Conservation (phyloP, 2,797 vertebrate species). For the Sebastes hubbsi region DNA sequence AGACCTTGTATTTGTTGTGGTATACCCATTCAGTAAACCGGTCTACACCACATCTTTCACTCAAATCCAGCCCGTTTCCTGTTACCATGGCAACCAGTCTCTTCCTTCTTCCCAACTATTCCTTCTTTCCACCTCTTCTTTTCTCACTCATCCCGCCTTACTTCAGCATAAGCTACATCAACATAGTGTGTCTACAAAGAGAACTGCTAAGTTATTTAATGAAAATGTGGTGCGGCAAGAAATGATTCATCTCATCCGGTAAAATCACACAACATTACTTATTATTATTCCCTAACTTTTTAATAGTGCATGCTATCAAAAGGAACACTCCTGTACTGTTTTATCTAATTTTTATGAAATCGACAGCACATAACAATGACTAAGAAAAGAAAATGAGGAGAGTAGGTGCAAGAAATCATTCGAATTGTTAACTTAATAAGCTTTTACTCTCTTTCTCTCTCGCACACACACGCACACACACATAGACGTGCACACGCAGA, state of each 20-base stretch:
- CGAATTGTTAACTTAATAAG: slow-evolving; percentile 28
- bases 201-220: slow-evolving; percentile 40
- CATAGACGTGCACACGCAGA: neutral
- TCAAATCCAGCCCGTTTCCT: slow-evolving; percentile 58
- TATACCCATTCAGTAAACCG: slow-evolving; percentile 41
- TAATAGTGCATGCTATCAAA: slow-evolving; percentile 30
- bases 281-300: slow-evolving; percentile 25
- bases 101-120: slow-evolving; percentile 55
- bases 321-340: slow-evolving; percentile 1
- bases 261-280: slow-evolving; percentile 22
- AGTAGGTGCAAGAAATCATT: slow-evolving; percentile 34
- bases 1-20: slow-evolving; percentile 31
- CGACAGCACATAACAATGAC: slow-evolving; percentile 6
- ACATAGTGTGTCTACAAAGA: slow-evolving; percentile 23
- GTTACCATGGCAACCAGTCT: slow-evolving; percentile 75
- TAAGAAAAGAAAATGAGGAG: slow-evolving; percentile 26
- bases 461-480: neutral
- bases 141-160: slow-evolving; percentile 46
- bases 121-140: slow-evolving; percentile 56
- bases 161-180: slow-evolving; percentile 38
- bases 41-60: slow-evolving; percentile 54
- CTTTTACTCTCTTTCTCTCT: slow-evolving; percentile 28
- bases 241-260: slow-evolving; percentile 22
- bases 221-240: slow-evolving; percentile 20
- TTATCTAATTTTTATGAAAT: slow-evolving; percentile 43